Conservation (phyloP, 2,113 vertebrate species). For the Phalacrocorax brasilianus region DNA sequence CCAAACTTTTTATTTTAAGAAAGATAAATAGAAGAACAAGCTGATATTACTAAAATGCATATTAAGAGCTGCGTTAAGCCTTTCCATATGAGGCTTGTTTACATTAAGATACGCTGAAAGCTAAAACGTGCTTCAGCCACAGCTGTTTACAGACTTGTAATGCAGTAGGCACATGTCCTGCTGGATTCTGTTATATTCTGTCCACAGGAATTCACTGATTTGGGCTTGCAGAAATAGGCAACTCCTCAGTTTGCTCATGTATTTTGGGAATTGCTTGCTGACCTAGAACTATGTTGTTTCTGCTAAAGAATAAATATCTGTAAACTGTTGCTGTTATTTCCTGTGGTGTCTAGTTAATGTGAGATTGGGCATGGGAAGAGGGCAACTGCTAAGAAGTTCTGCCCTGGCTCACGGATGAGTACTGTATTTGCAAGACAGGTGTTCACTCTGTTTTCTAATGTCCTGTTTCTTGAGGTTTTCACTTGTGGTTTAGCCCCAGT, state of each 20-base stretch:
- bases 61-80: neutral
- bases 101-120: neutral
- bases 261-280: neutral
- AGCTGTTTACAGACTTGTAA: neutral
- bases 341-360: neutral
- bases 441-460: neutral
- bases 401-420: neutral
- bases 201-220: neutral
- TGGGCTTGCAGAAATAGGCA: neutral
- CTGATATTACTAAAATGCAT: neutral
- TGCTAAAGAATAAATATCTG: neutral
- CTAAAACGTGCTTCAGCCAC: neutral
- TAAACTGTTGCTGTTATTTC: neutral
- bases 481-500: no score
- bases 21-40: neutral
- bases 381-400: neutral
- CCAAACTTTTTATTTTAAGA: neutral
- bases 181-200: neutral
- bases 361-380: neutral
- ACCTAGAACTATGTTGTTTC: neutral
- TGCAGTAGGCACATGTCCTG: rapidly evolving
- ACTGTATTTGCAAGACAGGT: neutral
- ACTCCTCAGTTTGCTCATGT: neutral
- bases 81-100: neutral
- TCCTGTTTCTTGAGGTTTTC: neutral